These are phyloP conservation scores for Myrmecobius fasciatus DNA, from an alignment of 2,113 vertebrate species.

Conservation along the genomic window DNA sequence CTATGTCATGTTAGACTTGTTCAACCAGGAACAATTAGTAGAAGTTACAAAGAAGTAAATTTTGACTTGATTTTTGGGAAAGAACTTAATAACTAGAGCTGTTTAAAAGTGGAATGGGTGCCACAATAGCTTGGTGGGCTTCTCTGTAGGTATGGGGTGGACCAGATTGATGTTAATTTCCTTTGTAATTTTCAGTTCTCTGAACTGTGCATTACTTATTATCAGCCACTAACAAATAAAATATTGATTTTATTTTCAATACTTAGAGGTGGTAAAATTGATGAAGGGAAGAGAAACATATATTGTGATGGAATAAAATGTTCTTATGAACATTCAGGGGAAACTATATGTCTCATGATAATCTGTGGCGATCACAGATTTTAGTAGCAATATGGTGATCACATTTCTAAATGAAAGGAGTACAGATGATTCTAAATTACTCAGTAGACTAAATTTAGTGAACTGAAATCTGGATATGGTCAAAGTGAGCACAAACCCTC, in stretches of 20 bases:
- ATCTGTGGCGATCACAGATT: not conserved
- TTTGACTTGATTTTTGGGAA: too few species aligned
- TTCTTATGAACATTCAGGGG: not conserved
- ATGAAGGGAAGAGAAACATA: conserved; percentile 5
- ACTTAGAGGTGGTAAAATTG: conserved; percentile 2
- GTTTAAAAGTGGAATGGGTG: not conserved
- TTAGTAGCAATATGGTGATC: not conserved
- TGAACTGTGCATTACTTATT: not conserved
- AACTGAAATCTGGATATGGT: not conserved
- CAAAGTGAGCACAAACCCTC: not conserved
- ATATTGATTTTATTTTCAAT: not conserved
- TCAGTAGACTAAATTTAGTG: not conserved
- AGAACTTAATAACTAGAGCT: too few species aligned
- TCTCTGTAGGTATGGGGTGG: too few species aligned
- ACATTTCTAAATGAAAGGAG: not conserved
- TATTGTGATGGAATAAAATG: not conserved
- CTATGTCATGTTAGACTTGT: too few species aligned
- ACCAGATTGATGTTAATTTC: not conserved
- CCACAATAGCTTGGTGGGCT: not conserved
- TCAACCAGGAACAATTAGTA: too few species aligned
- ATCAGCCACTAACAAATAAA: not conserved
- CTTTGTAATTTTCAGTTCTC: not conserved
- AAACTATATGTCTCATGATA: not conserved
- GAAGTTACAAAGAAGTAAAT: too few species aligned
- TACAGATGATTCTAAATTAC: not conserved